Evolutionary conservation across 2,888 invertebrate genomes (phyloP).

Genomic region (Phytoseiulus persimilis): DNA sequence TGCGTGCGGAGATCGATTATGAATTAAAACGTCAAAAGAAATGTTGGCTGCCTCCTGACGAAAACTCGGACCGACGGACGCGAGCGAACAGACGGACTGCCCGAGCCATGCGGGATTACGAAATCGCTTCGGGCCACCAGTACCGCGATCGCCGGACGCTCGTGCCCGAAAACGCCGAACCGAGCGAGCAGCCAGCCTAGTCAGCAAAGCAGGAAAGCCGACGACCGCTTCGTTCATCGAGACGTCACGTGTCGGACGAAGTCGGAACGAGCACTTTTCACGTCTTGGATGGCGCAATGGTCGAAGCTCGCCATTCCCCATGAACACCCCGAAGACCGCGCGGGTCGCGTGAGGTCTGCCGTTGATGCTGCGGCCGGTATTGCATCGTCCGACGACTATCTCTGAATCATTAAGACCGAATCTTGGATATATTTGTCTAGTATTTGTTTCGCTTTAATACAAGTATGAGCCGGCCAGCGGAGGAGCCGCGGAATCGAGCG

Average conservation of each 20-base stretch:
- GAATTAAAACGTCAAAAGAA: slow-evolving; percentile 33
- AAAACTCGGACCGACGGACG: not conserved
- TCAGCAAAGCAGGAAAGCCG: no score
- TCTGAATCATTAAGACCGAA: not conserved
- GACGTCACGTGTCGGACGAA: not conserved
- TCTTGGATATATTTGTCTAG: not conserved
- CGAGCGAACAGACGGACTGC: not conserved
- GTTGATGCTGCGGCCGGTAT: not conserved
- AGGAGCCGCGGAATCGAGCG: no score
- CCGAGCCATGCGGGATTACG: not conserved
- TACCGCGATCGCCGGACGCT: not conserved
- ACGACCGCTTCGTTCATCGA: not conserved
- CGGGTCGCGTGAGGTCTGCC: not conserved
- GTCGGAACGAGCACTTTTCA: not conserved
- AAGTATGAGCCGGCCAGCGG: no score
- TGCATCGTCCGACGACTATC: not conserved
- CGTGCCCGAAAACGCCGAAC: no score
- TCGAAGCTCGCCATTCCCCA: not conserved
- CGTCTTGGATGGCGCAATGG: not conserved
- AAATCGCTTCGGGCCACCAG: not conserved
- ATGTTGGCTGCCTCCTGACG: not conserved
- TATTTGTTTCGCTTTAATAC: no score
- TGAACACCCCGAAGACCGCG: not conserved
- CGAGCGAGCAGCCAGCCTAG: not conserved
- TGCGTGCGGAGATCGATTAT: slow-evolving; percentile 37